Percentiles rank a stretch among this genome's conserved stretches.
Conservation (phyloP, 1,140 invertebrate species). For the Orius insidiosus region DNA sequence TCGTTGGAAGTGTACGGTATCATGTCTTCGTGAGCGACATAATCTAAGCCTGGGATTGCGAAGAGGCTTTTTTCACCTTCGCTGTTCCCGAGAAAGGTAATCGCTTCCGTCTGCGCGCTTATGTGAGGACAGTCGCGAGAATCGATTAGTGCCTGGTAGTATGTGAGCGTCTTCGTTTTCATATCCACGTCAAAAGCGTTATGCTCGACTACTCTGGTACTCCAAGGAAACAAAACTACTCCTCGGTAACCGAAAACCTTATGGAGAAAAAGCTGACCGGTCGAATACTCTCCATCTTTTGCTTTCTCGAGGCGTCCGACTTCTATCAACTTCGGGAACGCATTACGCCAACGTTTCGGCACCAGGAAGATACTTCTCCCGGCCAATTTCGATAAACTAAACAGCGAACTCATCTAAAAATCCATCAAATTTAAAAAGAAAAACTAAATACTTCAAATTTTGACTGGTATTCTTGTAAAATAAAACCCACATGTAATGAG, state of each 20-base stretch:
- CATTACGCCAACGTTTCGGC: no score
- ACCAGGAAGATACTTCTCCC: no score
- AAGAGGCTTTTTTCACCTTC: constrained; percentile 84
- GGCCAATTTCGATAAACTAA: no score
- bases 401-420: no score
- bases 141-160: constrained; percentile 93
- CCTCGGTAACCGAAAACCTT: constrained; percentile 93
- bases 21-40: constrained; percentile 91
- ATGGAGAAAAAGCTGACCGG: constrained; percentile 88
- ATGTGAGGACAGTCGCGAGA: constrained; percentile 89
- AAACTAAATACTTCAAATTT: no score
- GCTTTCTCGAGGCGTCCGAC: no score
- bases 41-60: constrained; percentile 88
- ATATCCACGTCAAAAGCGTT: constrained; percentile 46
- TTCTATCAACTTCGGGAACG: no score
- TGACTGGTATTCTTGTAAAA: no score
- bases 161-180: constrained; percentile 78
- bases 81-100: constrained; percentile 90
- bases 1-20: constrained; percentile 70
- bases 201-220: constrained; percentile 37
- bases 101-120: constrained; percentile 87
- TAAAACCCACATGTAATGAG: no score
- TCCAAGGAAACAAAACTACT: constrained; percentile 88
- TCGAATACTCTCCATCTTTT: constrained; percentile 45
- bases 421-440: no score